Evolutionary conservation across 2,113 vertebrate species (phyloP), one percentile per base, ranked within the genome.

Genomic region (Hypocryptadius cinnamomeus): DNA sequence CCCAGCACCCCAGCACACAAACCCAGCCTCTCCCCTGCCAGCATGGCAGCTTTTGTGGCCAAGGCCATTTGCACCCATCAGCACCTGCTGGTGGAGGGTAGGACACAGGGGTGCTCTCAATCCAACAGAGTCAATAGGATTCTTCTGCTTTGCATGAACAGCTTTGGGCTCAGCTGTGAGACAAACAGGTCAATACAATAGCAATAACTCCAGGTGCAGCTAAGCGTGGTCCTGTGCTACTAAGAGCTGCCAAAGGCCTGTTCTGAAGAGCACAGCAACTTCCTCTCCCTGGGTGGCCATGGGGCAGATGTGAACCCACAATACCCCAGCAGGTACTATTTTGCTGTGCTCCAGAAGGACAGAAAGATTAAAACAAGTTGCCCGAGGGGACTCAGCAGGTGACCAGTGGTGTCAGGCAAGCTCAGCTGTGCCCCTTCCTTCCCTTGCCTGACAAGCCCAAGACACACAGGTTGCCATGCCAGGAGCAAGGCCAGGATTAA

Each of bases 1-100:
- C 69, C 66, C 24, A 60, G 61, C 70, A 65, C 60, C 82, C 92
- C 95, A 89, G 93, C 94, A 94, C 65, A 85, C 44, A 89, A 51
- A 97, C 78, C 90, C 96, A 74, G 76, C 82, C 79, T 76, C 78
- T 60, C 42, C 31, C 60, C 78, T 87, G 63, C 82, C 79, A 53
- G 92, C 94, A 80, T 50, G 94, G 81, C 85, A 70, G 73, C 47
- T 30, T 12, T 8, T 1, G 1, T 30, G 76, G 71, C 51, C 16
- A 1, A 30, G 66, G 63, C 78, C 65, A 5, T 30, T 6, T 39
- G 61, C 56, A 78, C 10, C 39, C 60, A 14, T 4, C 40, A 66
- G 50, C 50, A 27, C 31, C 5, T 13, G 45, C 68, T 69, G 45
- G 16, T 2, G 57, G 45, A 7, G 51, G 15, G 5, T 0, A 37